phyloP scores from a whole-genome alignment of 2,113 vertebrate genomes.

The Petromus typicus region DNA sequence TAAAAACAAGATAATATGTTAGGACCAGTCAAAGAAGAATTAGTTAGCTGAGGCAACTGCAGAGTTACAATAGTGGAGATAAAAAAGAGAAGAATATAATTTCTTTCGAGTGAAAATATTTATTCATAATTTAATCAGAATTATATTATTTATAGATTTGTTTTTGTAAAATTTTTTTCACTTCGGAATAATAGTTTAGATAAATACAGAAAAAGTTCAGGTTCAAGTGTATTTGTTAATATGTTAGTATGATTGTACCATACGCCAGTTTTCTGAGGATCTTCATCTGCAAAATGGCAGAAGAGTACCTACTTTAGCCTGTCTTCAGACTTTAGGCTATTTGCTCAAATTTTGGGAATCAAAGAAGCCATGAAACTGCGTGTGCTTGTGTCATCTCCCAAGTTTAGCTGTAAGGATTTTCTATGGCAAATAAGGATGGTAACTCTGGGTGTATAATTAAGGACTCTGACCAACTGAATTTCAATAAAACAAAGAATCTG shows the following conservation, averaged over 20 bases:
- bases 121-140: slow-evolving; percentile 47
- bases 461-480: background rate
- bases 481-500: slow-evolving; percentile 63
- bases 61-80: background rate
- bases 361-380: background rate
- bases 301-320: background rate
- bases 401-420: background rate
- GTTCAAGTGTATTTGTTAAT: background rate
- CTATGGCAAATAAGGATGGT: background rate
- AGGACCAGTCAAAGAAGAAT: background rate
- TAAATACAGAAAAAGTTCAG: background rate
- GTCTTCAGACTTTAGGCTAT: fast-evolving
- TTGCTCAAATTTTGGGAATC: background rate
- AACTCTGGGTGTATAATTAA: slow-evolving; percentile 67
- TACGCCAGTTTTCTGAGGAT: background rate
- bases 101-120: background rate
- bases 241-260: background rate
- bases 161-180: background rate
- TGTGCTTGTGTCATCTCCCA: background rate
- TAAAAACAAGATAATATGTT: background rate
- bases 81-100: background rate
- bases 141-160: slow-evolving; percentile 26
- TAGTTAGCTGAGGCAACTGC: background rate
- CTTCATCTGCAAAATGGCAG: background rate
- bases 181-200: background rate